Evolutionary conservation across 2,113 vertebrate species (phyloP).

Genomic region (Salvelinus alpinus): DNA sequence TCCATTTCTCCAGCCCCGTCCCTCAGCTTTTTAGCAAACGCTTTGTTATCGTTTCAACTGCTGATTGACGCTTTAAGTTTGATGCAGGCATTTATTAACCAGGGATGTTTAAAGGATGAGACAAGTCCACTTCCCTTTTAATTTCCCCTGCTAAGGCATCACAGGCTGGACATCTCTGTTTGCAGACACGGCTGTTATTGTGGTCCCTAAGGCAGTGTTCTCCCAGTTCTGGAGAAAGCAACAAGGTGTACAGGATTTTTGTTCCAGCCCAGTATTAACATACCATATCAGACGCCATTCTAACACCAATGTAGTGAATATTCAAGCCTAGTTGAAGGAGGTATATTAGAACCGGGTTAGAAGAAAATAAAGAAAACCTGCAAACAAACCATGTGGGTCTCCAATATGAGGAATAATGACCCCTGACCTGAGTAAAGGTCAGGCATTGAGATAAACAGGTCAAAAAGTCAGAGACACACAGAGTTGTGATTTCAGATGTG

Average conservation of each 20-base stretch:
- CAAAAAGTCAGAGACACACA: neutral
- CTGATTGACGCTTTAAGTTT: neutral
- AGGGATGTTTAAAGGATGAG: neutral
- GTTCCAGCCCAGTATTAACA: neutral
- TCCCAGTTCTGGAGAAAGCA: neutral
- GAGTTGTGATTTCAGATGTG: neutral
- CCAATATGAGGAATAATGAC: neutral
- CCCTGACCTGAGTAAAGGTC: no score
- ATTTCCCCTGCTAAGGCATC: neutral
- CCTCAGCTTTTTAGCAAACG: no score
- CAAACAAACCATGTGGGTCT: neutral
- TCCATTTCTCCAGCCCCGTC: no score
- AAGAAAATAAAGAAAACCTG: no score
- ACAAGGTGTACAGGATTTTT: neutral
- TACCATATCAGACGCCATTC: neutral
- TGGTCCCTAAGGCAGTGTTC: neutral
- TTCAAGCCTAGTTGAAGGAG: neutral
- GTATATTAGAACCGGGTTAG: neutral
- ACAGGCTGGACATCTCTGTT: neutral
- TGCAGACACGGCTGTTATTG: neutral
- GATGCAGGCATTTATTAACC: neutral
- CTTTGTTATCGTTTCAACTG: no score
- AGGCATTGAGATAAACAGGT: neutral
- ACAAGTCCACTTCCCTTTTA: neutral
- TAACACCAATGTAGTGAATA: neutral